phyloP scores from a whole-genome alignment of 2,113 vertebrate genomes.

The Rhegmatorhina hoffmannsi region DNA sequence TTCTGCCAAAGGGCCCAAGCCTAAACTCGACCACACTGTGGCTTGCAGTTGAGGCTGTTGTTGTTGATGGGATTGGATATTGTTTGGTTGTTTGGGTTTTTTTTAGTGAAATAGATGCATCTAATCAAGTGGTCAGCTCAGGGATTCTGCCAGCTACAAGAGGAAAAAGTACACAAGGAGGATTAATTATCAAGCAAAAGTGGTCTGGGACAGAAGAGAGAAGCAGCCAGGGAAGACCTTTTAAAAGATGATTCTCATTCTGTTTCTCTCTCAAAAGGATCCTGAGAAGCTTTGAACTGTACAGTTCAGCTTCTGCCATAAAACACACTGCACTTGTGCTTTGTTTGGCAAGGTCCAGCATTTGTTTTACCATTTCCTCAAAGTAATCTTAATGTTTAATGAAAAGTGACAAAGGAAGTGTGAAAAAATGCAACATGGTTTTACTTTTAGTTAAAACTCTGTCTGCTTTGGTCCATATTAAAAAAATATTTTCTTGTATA shows the following conservation, averaged over 20 bases:
- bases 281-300: background rate
- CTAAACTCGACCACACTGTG: background rate
- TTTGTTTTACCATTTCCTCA: constrained; percentile 20
- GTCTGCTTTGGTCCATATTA: constrained; percentile 6
- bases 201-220: background rate
- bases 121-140: background rate
- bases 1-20: background rate
- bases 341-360: background rate
- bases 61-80: background rate
- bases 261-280: background rate
- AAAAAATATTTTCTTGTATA: constrained; percentile 59
- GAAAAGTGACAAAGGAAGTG: constrained; percentile 52
- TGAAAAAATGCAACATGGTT: constrained; percentile 8
- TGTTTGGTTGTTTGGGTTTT: background rate
- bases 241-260: background rate
- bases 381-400: constrained; percentile 60
- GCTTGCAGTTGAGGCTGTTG: background rate
- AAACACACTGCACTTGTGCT: background rate
- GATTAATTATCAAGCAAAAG: constrained; percentile 5
- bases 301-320: background rate
- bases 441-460: constrained; percentile 54
- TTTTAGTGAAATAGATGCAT: background rate
- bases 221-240: background rate
- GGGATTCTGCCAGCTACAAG: background rate
- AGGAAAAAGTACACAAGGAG: background rate